Evolutionary conservation across 1,140 invertebrate species (phyloP), one percentile per base, ranked within the genome.

Genomic region (Drosophila funebris): DNA sequence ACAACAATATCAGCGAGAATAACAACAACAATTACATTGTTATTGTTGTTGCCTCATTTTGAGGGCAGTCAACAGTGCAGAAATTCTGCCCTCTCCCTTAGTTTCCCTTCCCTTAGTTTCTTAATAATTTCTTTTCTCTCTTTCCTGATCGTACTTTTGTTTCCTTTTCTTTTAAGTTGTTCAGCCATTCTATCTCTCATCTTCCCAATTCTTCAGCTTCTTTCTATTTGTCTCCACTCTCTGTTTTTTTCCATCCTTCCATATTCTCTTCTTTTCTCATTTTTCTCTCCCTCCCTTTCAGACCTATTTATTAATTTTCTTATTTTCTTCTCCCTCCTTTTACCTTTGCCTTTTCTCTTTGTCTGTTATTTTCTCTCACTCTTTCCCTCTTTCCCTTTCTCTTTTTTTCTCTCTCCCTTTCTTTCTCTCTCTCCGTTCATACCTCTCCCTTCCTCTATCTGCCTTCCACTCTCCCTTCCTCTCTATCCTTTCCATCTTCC

Each of bases 31-130:
- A 46, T 14, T 57, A 14, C 29, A 46, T 33, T 56, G 22, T 46
- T 11, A n/a, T n/a, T n/a, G n/a, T n/a, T 56, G 39, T 57, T 37
- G 52, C 31, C 53, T 66, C 53, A 39, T 67, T 64, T 63, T 63
- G 24, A 36, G 46, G 22, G 24, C 62, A 64, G 48, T 29, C 61
- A 43, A 27, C 24, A 16, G 5, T 29, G 37, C n/a, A 43, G 50
- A 64, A 52, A 43, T 54, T 36, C n/a, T n/a, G n/a, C n/a, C n/a
- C n/a, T n/a, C n/a, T n/a, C n/a, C n/a, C n/a, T n/a, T n/a, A n/a
- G n/a, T n/a, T n/a, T n/a, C n/a, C n/a, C n/a, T n/a, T n/a, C n/a
- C n/a, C n/a, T n/a, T n/a, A n/a, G n/a, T n/a, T n/a, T n/a, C n/a
- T n/a, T n/a, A n/a, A n/a, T n/a, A n/a, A n/a, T n/a, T n/a, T n/a